These are phyloP conservation scores for Amphilophus citrinellus DNA, from an alignment of 2,113 vertebrate genomes.

Conservation along the genomic window DNA sequence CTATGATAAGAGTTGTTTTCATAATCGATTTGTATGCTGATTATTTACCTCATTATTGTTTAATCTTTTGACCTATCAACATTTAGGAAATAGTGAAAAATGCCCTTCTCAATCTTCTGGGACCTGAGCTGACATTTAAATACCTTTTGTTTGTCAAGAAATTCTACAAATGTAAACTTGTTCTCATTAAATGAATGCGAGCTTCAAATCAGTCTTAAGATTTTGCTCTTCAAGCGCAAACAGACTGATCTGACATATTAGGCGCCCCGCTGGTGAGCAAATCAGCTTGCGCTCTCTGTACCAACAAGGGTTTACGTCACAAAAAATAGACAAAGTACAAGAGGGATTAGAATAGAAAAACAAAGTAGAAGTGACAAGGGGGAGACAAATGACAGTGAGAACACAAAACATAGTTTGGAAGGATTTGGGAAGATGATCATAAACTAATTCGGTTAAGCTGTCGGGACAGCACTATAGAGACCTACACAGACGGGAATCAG, in stretches of 20 bases:
- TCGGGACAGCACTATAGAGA: constrained; percentile 20
- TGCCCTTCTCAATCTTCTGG: not conserved
- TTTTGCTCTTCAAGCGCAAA: constrained; percentile 20
- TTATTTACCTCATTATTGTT: not conserved
- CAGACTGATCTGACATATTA: constrained; percentile 1
- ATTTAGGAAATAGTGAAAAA: constrained; percentile 21
- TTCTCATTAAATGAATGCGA: constrained; percentile 1
- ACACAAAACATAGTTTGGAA: constrained; percentile 23
- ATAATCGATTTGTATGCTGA: not conserved
- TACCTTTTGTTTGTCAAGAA: not conserved
- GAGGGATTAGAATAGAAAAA: constrained; percentile 33
- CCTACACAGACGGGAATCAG: constrained; percentile 27
- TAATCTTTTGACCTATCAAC: not conserved
- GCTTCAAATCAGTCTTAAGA: constrained; percentile 1
- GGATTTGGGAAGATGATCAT: constrained; percentile 33
- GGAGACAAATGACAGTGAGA: constrained; percentile 22
- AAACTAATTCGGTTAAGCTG: constrained; percentile 33
- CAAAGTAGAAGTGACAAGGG: constrained; percentile 9
- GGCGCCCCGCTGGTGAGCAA: constrained; percentile 3
- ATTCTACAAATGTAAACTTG: constrained; percentile 10
- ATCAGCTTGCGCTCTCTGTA: constrained; percentile 13
- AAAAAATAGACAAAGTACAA: constrained; percentile 21
- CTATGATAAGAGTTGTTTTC: not conserved
- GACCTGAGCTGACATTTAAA: constrained; percentile 20
- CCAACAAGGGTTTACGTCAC: constrained; percentile 12